Conservation (phyloP, 2,888 invertebrate species). For the Odontothrips loti region DNA sequence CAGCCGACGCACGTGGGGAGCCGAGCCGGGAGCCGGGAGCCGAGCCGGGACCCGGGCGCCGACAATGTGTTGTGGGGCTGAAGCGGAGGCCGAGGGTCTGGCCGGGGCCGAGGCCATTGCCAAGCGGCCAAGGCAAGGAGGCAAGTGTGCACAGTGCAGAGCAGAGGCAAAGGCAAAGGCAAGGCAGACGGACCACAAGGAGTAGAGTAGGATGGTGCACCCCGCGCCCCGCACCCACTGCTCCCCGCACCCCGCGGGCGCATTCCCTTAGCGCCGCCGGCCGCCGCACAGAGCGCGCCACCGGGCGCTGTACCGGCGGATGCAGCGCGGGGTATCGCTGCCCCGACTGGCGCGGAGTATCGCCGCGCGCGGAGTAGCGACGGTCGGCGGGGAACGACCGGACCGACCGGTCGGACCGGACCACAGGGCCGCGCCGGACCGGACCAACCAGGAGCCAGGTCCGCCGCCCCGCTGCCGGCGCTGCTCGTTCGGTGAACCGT, state of each 20-base stretch:
- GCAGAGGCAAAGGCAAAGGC: background rate
- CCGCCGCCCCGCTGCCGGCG: no score
- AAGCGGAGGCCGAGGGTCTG: no score
- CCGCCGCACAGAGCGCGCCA: conserved; percentile 29
- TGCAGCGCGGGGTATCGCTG: background rate
- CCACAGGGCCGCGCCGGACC: conserved; percentile 38
- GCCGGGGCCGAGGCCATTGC: conserved; percentile 32
- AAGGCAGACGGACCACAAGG: background rate
- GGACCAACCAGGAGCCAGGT: no score
- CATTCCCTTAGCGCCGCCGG: conserved; percentile 24
- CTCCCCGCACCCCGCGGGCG: background rate
- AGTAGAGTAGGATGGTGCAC: background rate
- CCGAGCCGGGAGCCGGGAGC: conserved; percentile 29
- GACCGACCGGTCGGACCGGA: conserved; percentile 32
- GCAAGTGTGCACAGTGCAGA: conserved; percentile 28
- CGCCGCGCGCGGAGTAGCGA: conserved; percentile 19
- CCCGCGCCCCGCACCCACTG: background rate
- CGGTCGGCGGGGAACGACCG: background rate
- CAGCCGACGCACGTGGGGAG: background rate
- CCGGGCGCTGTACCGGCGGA: background rate
- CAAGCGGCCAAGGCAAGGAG: conserved; percentile 27
- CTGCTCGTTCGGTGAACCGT: background rate
- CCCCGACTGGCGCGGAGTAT: background rate
- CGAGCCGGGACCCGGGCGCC: conserved; percentile 11
- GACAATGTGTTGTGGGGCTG: no score